Base-by-base conservation (phyloP, 2,113 vertebrate species). In the Lonchura striata region DNA sequence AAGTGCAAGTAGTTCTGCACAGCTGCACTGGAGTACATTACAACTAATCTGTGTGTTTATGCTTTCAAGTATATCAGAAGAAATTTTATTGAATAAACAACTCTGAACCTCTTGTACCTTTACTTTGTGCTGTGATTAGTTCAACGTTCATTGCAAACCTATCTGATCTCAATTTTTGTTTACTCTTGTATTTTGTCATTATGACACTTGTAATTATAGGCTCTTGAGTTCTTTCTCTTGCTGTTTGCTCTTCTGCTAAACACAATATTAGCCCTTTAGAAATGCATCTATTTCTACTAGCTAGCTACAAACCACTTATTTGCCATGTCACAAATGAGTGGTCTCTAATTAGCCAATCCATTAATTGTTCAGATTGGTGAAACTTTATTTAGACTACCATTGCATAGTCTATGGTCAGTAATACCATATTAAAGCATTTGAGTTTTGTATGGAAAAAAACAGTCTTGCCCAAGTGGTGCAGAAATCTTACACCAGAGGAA, bases 91-190 rank as follows among this genome's bases (percentile, higher is more conserved):
- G 56, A 86, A 76, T 69, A 91, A 93, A 82, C 60, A 52, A 63
- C n/a, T 90, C 76, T 66, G 71, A 87, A 82, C 52, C 37, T 82
- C 82, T 86, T 49, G 57, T 76, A 90, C 79, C 66, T 88, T 87
- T 88, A 76, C 60, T 91, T 95, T 79, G 54, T 88, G 35, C 30
- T 31, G 31, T 4, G 37, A 88, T 82, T 91, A 90, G 46, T 54
- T 86, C 82, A 93, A 85, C 0, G 0, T 20, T 95, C 82, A 86
- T 25, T 65, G 66, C 35, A 94, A 93, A 93, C 42, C 71, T 63
- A 80, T 59, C 84, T 88, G 84, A 94, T 91, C 84, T 74, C 66
- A 54, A 61, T 93, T 94, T 94, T 95, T 95, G 68, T 88, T 95
- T 95, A 92, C 41, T 80, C 52, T 91, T 92, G 83, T 94, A 46